Percentiles rank a stretch among this genome's conserved stretches.
Conservation (phyloP, 2,888 invertebrate species). For the Magallana nippona region DNA sequence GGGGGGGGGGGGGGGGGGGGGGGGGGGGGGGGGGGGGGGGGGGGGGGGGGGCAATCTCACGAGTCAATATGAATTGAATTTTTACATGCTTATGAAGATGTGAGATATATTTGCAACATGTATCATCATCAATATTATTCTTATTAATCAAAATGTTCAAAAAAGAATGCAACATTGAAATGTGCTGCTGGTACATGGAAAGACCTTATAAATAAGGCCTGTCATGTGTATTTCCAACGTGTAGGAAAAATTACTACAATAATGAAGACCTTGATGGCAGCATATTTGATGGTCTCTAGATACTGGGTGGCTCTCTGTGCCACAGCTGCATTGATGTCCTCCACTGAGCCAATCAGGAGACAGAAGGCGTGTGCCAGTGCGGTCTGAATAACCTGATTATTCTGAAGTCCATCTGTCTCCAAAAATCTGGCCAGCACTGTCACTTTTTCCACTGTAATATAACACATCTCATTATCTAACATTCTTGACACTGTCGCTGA, state of each 20-base stretch:
- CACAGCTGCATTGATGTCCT: constrained; percentile 96
- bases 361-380: constrained; percentile 98
- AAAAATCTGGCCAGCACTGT: constrained; percentile 95
- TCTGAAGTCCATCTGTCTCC: constrained; percentile 88
- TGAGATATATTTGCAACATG: too few species aligned
- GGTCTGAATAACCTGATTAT: constrained; percentile 89
- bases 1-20: too few species aligned
- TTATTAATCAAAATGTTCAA: too few species aligned
- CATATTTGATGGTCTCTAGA: constrained; percentile 94
- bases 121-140: too few species aligned
- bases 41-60: too few species aligned
- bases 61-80: too few species aligned
- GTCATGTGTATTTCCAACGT: background rate
- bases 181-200: too few species aligned
- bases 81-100: too few species aligned
- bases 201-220: background rate
- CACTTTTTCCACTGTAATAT: constrained; percentile 90
- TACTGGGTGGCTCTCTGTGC: constrained; percentile 95
- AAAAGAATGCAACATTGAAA: too few species aligned
- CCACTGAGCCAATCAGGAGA: constrained; percentile 96
- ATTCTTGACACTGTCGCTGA: too few species aligned
- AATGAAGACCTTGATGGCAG: constrained; percentile 87
- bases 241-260: background rate
- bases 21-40: too few species aligned
- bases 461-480: background rate